Conservation (phyloP, 2,797 vertebrate genomes). For the Mormyrus hasselquistii region DNA sequence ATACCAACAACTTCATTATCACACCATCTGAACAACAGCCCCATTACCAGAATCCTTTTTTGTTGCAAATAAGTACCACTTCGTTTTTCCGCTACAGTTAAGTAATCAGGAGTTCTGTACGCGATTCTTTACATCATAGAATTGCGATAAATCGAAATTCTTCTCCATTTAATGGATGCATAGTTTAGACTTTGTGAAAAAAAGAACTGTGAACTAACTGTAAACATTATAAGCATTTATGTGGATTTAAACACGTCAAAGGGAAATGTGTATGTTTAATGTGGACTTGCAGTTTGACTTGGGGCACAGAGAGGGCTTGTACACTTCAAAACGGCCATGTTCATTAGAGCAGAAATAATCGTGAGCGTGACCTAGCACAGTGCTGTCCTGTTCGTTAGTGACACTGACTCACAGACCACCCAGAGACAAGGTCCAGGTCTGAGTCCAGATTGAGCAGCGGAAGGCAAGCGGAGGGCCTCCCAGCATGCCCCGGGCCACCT, state of each 20-base stretch:
- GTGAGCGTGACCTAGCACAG: not conserved
- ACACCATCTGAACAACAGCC: not conserved
- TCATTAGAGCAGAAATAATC: not conserved
- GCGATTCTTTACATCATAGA: not conserved
- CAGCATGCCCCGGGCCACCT: not conserved
- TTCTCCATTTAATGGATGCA: not conserved
- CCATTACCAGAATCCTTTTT: not conserved
- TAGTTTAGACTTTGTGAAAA: not conserved
- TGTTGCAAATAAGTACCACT: not conserved
- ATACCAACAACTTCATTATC: not conserved
- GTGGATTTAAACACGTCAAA: not conserved
- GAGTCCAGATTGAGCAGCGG: not conserved
- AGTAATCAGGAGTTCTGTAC: not conserved
- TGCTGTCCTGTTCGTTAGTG: not conserved
- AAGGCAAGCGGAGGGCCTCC: not conserved
- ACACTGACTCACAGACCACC: not conserved
- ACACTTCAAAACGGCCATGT: not conserved
- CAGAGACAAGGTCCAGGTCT: not conserved
- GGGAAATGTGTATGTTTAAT: not conserved
- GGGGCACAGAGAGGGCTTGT: not conserved
- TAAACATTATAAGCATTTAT: not conserved
- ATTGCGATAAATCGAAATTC: not conserved
- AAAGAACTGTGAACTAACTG: not conserved
- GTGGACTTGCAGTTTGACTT: not conserved
- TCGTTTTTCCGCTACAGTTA: not conserved